phyloP scores from a whole-genome alignment of 2,888 invertebrate genomes.

The Lasioglossum leucozonium region DNA sequence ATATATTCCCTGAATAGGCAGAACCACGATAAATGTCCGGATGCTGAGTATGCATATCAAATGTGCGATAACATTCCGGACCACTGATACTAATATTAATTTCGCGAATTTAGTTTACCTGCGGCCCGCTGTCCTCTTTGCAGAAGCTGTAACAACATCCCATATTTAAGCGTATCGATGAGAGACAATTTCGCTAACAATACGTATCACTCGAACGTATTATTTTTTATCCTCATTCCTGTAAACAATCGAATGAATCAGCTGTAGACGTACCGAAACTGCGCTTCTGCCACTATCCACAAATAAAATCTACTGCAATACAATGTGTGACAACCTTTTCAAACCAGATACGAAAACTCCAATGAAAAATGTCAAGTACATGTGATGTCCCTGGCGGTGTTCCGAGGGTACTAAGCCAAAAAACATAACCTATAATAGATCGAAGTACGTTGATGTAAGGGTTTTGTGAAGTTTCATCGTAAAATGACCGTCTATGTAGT shows the following conservation, averaged over 20 bases:
- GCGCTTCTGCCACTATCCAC: conserved; percentile 46
- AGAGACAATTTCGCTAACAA: conserved; percentile 28
- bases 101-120: conserved; percentile 85
- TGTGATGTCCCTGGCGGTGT: conserved; percentile 37
- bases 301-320: conserved; percentile 44
- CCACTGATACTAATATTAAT: conserved; percentile 19
- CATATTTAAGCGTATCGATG: conserved; percentile 69
- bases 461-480: background rate
- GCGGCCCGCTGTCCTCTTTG: conserved; percentile 89
- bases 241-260: conserved; percentile 75
- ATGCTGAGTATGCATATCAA: conserved; percentile 19
- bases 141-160: conserved; percentile 89
- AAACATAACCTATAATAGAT: conserved; percentile 45
- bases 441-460: background rate
- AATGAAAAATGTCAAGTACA: background rate
- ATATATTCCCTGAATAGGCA: conserved; percentile 23
- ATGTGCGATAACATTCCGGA: conserved; percentile 43
- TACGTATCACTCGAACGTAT: conserved; percentile 46
- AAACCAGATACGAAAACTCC: conserved; percentile 50
- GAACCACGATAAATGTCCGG: conserved; percentile 35
- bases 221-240: conserved; percentile 66
- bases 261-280: conserved; percentile 61
- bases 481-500: background rate
- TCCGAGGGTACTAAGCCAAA: conserved; percentile 30
- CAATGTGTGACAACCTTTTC: conserved; percentile 36